These are phyloP conservation scores for Petrolisthes cinctipes DNA, from an alignment of 2,888 invertebrate species.

Conservation along the genomic window DNA sequence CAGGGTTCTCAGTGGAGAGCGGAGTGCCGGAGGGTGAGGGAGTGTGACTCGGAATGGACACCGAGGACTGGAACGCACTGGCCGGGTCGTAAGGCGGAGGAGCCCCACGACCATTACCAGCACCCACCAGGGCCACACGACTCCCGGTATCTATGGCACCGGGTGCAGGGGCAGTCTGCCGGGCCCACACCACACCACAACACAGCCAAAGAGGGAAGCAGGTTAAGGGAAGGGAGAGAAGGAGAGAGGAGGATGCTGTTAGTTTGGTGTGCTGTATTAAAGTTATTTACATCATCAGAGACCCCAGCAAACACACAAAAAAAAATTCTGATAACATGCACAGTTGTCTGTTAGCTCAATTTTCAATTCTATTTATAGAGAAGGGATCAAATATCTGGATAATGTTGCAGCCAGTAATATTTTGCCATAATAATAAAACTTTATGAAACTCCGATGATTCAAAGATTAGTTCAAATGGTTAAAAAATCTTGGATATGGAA, in stretches of 20 bases:
- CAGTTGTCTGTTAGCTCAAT: not conserved
- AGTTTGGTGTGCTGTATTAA: too few relatives aligned
- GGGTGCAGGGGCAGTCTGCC: not conserved
- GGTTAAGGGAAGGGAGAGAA: not conserved
- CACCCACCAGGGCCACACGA: not conserved
- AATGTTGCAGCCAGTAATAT: too few relatives aligned
- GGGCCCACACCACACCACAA: too few relatives aligned
- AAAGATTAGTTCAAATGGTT: too few relatives aligned
- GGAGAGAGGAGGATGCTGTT: not conserved
- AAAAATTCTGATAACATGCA: not conserved
- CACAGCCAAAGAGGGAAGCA: not conserved
- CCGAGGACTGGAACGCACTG: slow-evolving; percentile 19
- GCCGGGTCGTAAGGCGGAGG: slow-evolving; percentile 3
- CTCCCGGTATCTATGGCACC: not conserved
- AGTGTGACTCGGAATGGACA: not conserved
- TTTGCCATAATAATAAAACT: too few relatives aligned
- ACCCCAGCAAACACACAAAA: not conserved
- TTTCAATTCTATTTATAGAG: too few relatives aligned
- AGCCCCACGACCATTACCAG: not conserved
- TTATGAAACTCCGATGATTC: too few relatives aligned
- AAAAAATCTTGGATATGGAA: too few relatives aligned
- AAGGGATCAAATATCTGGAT: too few relatives aligned
- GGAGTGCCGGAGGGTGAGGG: slow-evolving; percentile 40
- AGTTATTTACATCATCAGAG: not conserved
- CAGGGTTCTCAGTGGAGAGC: slow-evolving; percentile 53